Percentiles rank a stretch among this genome's conserved stretches.
phyloP scores from a whole-genome alignment of 2,888 invertebrate genomes.

The Chaetogeoica ovagalla region DNA sequence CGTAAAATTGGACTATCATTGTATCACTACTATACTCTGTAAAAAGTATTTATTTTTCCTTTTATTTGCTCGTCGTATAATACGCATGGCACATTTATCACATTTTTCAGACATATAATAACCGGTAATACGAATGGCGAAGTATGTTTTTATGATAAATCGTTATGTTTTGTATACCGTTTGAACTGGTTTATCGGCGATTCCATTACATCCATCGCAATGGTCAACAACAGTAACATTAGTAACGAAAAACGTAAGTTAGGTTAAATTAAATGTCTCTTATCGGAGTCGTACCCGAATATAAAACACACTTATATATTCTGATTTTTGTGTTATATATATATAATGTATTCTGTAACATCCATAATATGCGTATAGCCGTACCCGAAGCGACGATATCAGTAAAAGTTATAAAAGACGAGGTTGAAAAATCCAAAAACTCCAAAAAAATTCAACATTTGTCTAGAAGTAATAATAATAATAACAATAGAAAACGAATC shows the following conservation, averaged over 20 bases:
- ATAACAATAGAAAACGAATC: neutral
- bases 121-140: conserved; percentile 37
- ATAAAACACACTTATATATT: neutral
- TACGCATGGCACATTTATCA: neutral
- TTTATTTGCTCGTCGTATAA: neutral
- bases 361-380: neutral
- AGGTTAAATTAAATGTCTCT: neutral
- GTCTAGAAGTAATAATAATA: too few species aligned
- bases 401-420: neutral
- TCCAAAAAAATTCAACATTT: too few species aligned
- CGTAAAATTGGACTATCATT: conserved; percentile 13
- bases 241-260: neutral
- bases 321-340: neutral
- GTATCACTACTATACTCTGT: conserved; percentile 29
- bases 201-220: conserved; percentile 23
- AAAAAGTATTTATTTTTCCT: conserved; percentile 1
- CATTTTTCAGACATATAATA: neutral
- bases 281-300: neutral
- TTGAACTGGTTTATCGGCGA: conserved; percentile 11
- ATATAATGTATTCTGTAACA: neutral
- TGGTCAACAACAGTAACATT: neutral
- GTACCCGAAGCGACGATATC: neutral
- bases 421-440: too few species aligned
- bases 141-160: conserved; percentile 32
- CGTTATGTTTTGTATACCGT: neutral